Evolutionary conservation across 2,797 vertebrate species (phyloP).

Genomic region (Falco concolor): DNA sequence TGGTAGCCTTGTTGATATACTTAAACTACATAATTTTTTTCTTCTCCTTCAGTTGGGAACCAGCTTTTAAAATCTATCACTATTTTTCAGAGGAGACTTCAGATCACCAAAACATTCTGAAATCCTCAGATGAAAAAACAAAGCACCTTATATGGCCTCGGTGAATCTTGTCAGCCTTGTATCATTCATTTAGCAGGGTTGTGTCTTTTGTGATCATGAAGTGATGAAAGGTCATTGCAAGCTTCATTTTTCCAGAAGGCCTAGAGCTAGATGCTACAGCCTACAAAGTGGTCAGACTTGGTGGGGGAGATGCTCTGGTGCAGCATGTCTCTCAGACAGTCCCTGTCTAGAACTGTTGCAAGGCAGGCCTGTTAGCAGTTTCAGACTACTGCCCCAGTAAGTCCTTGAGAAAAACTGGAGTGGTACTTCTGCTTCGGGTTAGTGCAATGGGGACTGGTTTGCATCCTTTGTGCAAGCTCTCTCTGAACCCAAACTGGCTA

Average conservation of each 20-base stretch:
- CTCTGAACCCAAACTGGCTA: not conserved
- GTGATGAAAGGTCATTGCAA: not conserved
- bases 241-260: not conserved
- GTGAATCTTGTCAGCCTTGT: not conserved
- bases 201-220: not conserved
- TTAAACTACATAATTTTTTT: not conserved
- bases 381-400: not conserved
- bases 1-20: not conserved
- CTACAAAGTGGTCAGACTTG: not conserved
- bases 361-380: not conserved
- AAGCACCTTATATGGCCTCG: not conserved
- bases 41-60: not conserved
- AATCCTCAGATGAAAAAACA: not conserved
- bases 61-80: not conserved
- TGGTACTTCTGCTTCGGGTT: not conserved
- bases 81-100: not conserved
- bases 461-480: not conserved
- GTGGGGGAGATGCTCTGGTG: not conserved
- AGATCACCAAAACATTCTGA: not conserved
- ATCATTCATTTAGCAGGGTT: not conserved
- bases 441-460: not conserved
- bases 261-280: slow-evolving; percentile 1
- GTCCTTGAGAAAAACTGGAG: not conserved
- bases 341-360: not conserved
- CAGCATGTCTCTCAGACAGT: not conserved